A percentile compares a stretch with the other conserved stretches of the same genome.
These are phyloP conservation scores for Drosophila longiperda DNA, from an alignment of 2,888 invertebrate species.

Conservation along the genomic window DNA sequence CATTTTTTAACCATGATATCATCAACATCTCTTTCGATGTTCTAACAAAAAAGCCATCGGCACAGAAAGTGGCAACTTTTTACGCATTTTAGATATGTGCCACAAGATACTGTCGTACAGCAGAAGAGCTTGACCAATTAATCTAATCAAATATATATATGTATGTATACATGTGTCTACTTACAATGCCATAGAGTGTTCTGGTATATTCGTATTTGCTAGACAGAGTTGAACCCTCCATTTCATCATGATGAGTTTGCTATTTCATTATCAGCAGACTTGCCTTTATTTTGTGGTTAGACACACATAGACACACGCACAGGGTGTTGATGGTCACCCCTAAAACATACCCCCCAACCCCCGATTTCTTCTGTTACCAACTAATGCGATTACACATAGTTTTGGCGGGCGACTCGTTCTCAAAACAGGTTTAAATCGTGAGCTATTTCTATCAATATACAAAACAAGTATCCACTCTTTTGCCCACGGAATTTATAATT, in stretches of 20 bases:
- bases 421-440: slow-evolving; percentile 35
- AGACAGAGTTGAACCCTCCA: slow-evolving; percentile 24
- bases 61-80: slow-evolving; percentile 38
- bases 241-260: slow-evolving; percentile 40
- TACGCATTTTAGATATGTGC: slow-evolving; percentile 20
- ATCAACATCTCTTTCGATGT: slow-evolving; percentile 45
- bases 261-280: slow-evolving; percentile 43
- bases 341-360: no score
- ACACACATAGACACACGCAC: slow-evolving; percentile 16
- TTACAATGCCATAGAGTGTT: background rate
- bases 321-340: slow-evolving; percentile 26
- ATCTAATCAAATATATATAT: slow-evolving; percentile 1
- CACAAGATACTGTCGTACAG: slow-evolving; percentile 15
- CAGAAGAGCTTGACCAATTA: slow-evolving; percentile 5
- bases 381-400: slow-evolving; percentile 21
- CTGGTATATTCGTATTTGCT: slow-evolving; percentile 1
- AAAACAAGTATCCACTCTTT: background rate
- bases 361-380: background rate
- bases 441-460: background rate
- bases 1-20: slow-evolving; percentile 62
- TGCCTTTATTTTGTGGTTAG: slow-evolving; percentile 5
- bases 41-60: slow-evolving; percentile 21
- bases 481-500: slow-evolving; percentile 1
- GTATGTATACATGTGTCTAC: background rate
- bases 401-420: slow-evolving; percentile 39